These are phyloP conservation scores for Gymnoscopelus microlampas DNA, from an alignment of 2,797 vertebrate species.

Conservation along the genomic window DNA sequence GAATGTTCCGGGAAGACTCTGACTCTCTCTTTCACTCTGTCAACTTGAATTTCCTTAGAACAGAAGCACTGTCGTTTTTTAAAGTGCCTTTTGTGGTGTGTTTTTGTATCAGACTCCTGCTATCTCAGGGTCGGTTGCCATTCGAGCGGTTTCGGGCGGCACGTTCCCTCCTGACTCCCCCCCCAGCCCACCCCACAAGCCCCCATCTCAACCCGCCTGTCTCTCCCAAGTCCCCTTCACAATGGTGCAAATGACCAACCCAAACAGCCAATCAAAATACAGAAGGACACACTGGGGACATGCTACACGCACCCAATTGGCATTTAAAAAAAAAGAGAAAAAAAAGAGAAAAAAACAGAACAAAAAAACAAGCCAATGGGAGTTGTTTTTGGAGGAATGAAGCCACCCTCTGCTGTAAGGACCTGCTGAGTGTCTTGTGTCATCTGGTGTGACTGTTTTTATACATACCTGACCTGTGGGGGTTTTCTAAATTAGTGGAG, in stretches of 20 bases:
- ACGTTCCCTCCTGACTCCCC: slow-evolving; percentile 47
- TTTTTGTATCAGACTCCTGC: slow-evolving; percentile 92
- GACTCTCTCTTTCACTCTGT: slow-evolving; percentile 83
- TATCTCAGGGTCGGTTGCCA: slow-evolving; percentile 96
- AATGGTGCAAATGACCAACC: slow-evolving; percentile 62
- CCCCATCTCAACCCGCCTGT: slow-evolving; percentile 63
- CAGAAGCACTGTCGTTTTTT: slow-evolving; percentile 98
- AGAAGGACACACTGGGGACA: slow-evolving; percentile 58
- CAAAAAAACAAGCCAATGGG: slow-evolving; percentile 44
- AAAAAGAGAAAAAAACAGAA: slow-evolving; percentile 19
- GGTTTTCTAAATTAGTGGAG: slow-evolving; percentile 75
- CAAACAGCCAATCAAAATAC: slow-evolving; percentile 62
- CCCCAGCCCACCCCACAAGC: slow-evolving; percentile 35
- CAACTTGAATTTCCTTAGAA: slow-evolving; percentile 96
- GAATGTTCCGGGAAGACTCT: slow-evolving; percentile 80
- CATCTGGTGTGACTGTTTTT: slow-evolving; percentile 68
- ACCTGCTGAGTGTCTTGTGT: slow-evolving; percentile 53
- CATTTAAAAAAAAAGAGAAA: slow-evolving; percentile 10
- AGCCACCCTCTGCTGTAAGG: slow-evolving; percentile 46
- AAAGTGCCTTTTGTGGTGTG: slow-evolving; percentile 99
- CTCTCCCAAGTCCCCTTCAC: slow-evolving; percentile 55
- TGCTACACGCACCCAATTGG: slow-evolving; percentile 22
- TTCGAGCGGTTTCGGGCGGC: slow-evolving; percentile 73
- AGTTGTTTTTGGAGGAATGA: slow-evolving; percentile 24
- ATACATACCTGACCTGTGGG: slow-evolving; percentile 51